A percentile compares a stretch with the other conserved stretches of the same genome.
phyloP scores from a whole-genome alignment of 2,888 invertebrate genomes.

The Linnaemya tessellans region DNA sequence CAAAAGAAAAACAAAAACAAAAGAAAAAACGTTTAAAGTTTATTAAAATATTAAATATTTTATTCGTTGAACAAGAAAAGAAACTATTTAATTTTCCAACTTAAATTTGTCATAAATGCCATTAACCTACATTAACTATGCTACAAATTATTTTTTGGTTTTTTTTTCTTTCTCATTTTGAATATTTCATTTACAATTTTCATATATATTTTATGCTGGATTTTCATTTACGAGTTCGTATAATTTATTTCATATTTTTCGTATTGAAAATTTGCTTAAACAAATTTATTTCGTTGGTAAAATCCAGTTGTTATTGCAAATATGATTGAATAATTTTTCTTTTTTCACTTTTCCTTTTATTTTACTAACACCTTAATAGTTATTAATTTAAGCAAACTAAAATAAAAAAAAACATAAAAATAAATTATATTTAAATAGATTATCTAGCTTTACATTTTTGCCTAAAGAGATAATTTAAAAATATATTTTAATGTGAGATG shows the following conservation, averaged over 20 bases:
- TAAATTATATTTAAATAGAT: constrained; percentile 38
- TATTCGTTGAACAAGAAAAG: not conserved
- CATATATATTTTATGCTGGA: constrained; percentile 6
- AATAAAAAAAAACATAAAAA: constrained; percentile 55
- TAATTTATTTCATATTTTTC: not conserved
- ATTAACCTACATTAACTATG: constrained; percentile 70
- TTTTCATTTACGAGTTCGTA: constrained; percentile 1
- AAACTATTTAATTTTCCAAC: constrained; percentile 38
- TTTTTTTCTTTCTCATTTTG: constrained; percentile 22
- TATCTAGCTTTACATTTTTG: not conserved
- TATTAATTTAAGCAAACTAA: constrained; percentile 23
- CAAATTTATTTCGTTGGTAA: not conserved
- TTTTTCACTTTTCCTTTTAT: not conserved
- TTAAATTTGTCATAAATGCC: constrained; percentile 66
- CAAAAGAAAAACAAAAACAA: not conserved
- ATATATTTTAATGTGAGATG: too few relatives aligned
- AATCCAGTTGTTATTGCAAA: constrained; percentile 44
- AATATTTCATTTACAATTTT: constrained; percentile 14
- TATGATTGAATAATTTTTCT: not conserved
- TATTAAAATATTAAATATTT: constrained; percentile 36
- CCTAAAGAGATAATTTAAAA: too few relatives aligned
- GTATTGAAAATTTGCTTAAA: not conserved
- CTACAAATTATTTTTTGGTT: constrained; percentile 63
- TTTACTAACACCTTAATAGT: constrained; percentile 37
- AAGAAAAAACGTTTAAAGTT: not conserved